phyloP scores from a whole-genome alignment of 2,113 vertebrate genomes.

The Mesembrinibis cayennensis region DNA sequence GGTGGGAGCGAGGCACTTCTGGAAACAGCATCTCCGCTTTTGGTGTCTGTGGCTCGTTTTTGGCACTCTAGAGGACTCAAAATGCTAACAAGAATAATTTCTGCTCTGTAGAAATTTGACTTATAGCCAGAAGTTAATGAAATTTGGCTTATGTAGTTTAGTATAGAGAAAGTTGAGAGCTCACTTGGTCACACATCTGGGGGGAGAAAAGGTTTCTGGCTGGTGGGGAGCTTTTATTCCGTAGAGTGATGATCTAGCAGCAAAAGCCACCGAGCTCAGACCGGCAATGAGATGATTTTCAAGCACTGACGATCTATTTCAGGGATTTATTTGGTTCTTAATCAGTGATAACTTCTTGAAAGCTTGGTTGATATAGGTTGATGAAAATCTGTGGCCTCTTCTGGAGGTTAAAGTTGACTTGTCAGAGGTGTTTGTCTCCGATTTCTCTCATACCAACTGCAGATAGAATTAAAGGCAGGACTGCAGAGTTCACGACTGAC shows the following conservation, averaged over 20 bases:
- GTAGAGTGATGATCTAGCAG: neutral
- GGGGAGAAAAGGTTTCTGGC: neutral
- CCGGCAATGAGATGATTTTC: neutral
- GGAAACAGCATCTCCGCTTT: rapidly evolving
- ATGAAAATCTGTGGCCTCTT: neutral
- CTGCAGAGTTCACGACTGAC: neutral
- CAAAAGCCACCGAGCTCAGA: neutral
- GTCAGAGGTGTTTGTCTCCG: neutral
- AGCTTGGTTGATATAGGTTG: neutral
- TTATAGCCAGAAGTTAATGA: neutral
- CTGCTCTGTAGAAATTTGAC: neutral
- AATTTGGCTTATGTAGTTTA: neutral
- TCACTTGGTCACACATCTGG: neutral
- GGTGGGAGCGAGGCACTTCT: neutral
- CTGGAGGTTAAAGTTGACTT: neutral
- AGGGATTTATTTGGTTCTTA: neutral
- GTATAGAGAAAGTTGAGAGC: neutral
- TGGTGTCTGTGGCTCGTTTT: rapidly evolving
- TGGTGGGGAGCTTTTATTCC: neutral
- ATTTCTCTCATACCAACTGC: neutral
- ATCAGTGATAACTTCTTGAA: neutral
- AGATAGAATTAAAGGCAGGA: neutral
- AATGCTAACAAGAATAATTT: neutral
- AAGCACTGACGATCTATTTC: neutral
- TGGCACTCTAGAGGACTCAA: rapidly evolving